Conservation (phyloP, 1,140 invertebrate species). For the Physella acuta region DNA sequence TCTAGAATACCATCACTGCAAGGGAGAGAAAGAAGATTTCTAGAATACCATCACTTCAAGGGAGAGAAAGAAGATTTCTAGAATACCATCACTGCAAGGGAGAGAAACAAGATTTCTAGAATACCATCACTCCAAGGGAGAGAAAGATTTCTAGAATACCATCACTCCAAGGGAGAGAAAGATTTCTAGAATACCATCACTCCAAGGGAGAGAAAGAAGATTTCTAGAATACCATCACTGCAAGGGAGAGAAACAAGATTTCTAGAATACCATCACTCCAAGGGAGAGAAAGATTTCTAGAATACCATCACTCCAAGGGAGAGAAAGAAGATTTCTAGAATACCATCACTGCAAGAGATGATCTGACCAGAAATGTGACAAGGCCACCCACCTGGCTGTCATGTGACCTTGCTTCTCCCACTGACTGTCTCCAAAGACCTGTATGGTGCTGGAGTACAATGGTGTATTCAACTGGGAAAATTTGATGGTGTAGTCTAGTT, state of each 20-base stretch:
- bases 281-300: too few species aligned
- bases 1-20: slow-evolving; percentile 39
- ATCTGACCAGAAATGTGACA: too few species aligned
- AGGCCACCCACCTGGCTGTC: slow-evolving; percentile 28
- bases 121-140: slow-evolving; percentile 37
- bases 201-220: too few species aligned
- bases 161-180: too few species aligned
- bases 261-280: too few species aligned
- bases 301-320: too few species aligned
- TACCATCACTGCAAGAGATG: too few species aligned
- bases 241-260: too few species aligned
- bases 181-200: too few species aligned
- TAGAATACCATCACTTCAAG: slow-evolving; percentile 38
- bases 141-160: too few species aligned
- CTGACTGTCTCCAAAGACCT: slow-evolving; percentile 34
- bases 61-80: slow-evolving; percentile 28
- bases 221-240: too few species aligned
- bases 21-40: slow-evolving; percentile 26
- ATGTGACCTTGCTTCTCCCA: slow-evolving; percentile 40
- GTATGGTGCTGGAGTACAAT: slow-evolving; percentile 27
- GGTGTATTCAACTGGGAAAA: slow-evolving; percentile 24
- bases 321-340: too few species aligned
- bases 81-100: slow-evolving; percentile 36
- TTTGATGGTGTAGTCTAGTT: slow-evolving; percentile 36
- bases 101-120: slow-evolving; percentile 29